A percentile compares a stretch with the other conserved stretches of the same genome.
Conservation (phyloP, 2,888 invertebrate species). For the Atrina japonica region DNA sequence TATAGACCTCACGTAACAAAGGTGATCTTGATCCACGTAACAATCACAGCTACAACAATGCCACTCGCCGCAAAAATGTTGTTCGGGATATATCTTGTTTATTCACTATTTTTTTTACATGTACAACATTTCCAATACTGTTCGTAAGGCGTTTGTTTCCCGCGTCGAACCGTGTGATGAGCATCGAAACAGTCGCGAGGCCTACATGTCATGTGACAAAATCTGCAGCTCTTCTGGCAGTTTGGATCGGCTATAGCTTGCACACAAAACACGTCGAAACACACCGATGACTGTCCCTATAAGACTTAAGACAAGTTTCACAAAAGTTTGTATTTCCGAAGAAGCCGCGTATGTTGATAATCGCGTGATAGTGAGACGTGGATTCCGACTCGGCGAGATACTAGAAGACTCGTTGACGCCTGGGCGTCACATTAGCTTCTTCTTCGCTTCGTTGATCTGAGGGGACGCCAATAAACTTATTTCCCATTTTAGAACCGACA, state of each 20-base stretch:
- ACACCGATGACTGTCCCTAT: constrained; percentile 25
- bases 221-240: neutral
- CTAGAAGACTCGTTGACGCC: constrained; percentile 10
- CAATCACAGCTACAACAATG: constrained; percentile 30
- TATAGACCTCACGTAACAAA: constrained; percentile 29
- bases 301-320: constrained; percentile 33
- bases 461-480: constrained; percentile 7
- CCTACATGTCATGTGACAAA: too few species aligned
- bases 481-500: too few species aligned
- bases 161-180: too few species aligned
- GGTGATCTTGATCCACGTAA: constrained; percentile 16
- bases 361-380: too few species aligned
- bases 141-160: constrained; percentile 23
- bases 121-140: constrained; percentile 32
- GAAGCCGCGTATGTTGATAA: constrained; percentile 27
- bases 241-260: neutral
- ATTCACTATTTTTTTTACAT: constrained; percentile 31
- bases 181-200: too few species aligned
- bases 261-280: constrained; percentile 34
- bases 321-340: constrained; percentile 27
- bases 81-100: constrained; percentile 15
- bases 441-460: neutral
- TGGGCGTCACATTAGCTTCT: neutral
- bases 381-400: constrained; percentile 13
- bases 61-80: constrained; percentile 34